phyloP scores from a whole-genome alignment of 2,888 invertebrate genomes.

The Mythimna vitellina region DNA sequence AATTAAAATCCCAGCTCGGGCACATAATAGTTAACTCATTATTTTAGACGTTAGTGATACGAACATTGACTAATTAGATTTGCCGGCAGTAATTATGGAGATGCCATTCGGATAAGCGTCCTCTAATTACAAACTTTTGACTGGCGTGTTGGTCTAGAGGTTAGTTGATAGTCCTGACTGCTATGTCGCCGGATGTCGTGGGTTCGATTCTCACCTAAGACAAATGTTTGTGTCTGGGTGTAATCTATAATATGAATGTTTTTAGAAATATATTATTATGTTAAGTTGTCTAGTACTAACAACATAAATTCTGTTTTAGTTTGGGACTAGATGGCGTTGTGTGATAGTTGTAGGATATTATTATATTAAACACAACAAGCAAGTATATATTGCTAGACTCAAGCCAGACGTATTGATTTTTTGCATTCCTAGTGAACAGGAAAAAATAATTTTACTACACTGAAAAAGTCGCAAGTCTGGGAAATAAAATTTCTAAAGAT shows the following conservation, averaged over 20 bases:
- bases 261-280: no score
- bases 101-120: neutral
- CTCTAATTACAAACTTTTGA: neutral
- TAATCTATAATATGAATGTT: no score
- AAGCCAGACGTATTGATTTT: neutral
- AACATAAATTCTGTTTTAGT: no score
- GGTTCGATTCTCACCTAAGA: no score
- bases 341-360: no score
- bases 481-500: neutral
- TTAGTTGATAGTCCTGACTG: no score
- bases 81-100: neutral
- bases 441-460: neutral
- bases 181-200: no score
- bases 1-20: slow-evolving; percentile 2
- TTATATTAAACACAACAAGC: no score
- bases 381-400: neutral
- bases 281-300: no score
- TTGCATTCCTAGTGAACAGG: neutral
- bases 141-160: no score
- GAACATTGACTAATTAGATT: slow-evolving; percentile 15
- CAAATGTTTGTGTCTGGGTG: no score
- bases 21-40: slow-evolving; percentile 10
- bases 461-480: neutral
- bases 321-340: no score
- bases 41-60: neutral